Conservation (phyloP, 2,888 invertebrate genomes). For the Scelioninae gen. 1 region DNA sequence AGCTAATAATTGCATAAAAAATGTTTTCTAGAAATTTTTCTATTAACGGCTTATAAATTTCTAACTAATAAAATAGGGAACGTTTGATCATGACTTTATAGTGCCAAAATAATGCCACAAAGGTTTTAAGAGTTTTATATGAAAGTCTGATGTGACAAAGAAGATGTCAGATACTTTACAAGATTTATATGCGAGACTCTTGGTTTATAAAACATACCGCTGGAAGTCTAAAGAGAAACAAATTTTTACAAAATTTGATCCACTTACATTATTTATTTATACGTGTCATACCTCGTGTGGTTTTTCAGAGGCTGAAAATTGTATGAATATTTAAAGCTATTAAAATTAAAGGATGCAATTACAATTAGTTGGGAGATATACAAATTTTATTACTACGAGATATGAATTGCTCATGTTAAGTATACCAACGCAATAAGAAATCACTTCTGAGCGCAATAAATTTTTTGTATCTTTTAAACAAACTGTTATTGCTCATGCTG, state of each 20-base stretch:
- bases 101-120: constrained; percentile 39
- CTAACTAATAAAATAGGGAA: constrained; percentile 30
- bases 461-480: constrained; percentile 45
- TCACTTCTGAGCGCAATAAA: constrained; percentile 31
- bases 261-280: constrained; percentile 45
- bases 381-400: constrained; percentile 35
- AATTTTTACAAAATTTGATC: constrained; percentile 40
- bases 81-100: constrained; percentile 39
- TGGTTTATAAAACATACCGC: constrained; percentile 43
- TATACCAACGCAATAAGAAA: constrained; percentile 28
- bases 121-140: constrained; percentile 42
- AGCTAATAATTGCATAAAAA: neutral
- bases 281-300: constrained; percentile 13
- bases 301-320: neutral
- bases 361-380: constrained; percentile 39
- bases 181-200: constrained; percentile 58
- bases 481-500: constrained; percentile 24
- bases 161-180: constrained; percentile 53
- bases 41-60: neutral
- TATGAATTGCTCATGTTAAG: constrained; percentile 39
- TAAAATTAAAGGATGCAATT: constrained; percentile 5
- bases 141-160: constrained; percentile 54
- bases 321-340: constrained; percentile 11
- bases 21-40: constrained; percentile 3
- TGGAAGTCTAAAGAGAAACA: constrained; percentile 37